A percentile compares a stretch with the other conserved stretches of the same genome.
Conservation (phyloP, 2,113 vertebrate species). For the Mobula birostris region DNA sequence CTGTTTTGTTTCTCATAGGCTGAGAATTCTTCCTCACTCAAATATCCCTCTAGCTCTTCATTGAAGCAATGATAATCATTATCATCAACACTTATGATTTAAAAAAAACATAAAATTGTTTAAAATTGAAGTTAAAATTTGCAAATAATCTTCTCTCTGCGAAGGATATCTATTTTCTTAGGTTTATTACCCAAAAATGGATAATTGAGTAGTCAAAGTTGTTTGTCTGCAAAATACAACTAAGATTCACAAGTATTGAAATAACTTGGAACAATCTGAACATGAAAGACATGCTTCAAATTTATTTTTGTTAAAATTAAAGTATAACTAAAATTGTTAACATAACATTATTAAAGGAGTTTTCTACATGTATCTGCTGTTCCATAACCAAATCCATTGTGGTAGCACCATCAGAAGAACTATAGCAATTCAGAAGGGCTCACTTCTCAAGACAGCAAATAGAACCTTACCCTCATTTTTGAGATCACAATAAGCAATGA, state of each 20-base stretch:
- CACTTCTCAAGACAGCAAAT: background rate
- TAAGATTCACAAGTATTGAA: background rate
- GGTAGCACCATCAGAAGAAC: background rate
- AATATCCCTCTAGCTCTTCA: slow-evolving; percentile 51
- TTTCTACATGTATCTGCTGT: background rate
- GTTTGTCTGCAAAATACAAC: background rate
- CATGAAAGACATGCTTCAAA: background rate
- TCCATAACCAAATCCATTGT: background rate
- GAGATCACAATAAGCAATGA: background rate
- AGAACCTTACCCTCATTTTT: background rate
- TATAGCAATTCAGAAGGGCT: background rate
- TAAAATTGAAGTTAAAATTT: background rate
- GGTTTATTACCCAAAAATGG: background rate
- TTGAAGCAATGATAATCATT: background rate
- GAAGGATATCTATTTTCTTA: background rate
- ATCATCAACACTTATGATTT: slow-evolving; percentile 8
- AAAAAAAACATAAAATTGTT: background rate
- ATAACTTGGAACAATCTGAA: background rate
- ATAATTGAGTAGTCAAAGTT: background rate
- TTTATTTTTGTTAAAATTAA: background rate
- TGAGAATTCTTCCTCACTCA: slow-evolving; percentile 44
- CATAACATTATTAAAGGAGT: background rate
- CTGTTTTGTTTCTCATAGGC: slow-evolving; percentile 46
- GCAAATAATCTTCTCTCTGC: background rate
- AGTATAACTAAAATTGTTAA: background rate